Evolutionary conservation across 2,888 invertebrate species (phyloP).

Genomic region (Thysanoteuthis rhombus): DNA sequence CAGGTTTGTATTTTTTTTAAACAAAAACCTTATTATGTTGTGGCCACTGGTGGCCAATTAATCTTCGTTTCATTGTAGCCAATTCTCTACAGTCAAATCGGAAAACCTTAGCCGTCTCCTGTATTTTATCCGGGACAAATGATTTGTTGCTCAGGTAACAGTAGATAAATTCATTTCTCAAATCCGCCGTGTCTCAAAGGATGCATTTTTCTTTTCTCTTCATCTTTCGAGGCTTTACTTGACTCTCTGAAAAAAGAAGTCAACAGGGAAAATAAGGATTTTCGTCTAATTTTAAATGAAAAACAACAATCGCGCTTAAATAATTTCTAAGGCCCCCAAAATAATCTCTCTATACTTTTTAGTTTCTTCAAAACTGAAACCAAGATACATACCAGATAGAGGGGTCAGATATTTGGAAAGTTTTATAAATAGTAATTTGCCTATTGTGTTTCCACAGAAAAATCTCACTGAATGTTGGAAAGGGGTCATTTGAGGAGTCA

Average conservation of each 20-base stretch:
- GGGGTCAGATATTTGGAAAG: too few species aligned
- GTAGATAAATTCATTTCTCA: slow-evolving; percentile 12
- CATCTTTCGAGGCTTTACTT: not conserved
- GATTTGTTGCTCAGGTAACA: not conserved
- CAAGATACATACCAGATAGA: too few species aligned
- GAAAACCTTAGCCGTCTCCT: not conserved
- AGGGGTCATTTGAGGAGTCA: too few species aligned
- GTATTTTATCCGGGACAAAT: not conserved
- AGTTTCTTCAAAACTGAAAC: not conserved
- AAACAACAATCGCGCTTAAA: not conserved
- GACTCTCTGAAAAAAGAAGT: not conserved
- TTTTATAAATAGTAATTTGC: too few species aligned
- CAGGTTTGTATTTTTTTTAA: not conserved
- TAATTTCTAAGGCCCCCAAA: not conserved
- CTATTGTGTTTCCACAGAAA: too few species aligned
- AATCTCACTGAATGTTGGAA: too few species aligned
- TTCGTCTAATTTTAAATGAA: not conserved
- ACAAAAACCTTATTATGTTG: not conserved
- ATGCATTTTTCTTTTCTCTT: not conserved
- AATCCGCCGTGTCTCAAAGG: not conserved
- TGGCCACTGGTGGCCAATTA: not conserved
- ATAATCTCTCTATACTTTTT: not conserved
- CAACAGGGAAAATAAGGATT: not conserved
- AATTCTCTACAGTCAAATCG: not conserved
- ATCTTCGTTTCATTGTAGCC: not conserved